Evolutionary conservation across 2,888 invertebrate species (phyloP).

Genomic region (Eretmocerus hayati): DNA sequence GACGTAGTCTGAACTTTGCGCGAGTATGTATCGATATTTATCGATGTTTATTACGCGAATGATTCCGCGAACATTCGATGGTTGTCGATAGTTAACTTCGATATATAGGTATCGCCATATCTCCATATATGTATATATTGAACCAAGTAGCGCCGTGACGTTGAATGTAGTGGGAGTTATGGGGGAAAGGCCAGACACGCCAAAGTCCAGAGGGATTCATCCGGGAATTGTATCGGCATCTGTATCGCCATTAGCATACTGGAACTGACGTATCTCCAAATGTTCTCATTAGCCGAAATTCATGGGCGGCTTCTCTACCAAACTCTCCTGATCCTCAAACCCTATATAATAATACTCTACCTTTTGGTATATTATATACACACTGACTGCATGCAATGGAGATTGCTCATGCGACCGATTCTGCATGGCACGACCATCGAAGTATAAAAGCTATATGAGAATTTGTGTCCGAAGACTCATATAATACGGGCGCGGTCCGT

Average conservation of each 20-base stretch:
- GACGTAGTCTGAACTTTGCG: too few species aligned
- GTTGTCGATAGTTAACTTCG: conserved; percentile 39
- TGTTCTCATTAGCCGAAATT: conserved; percentile 49
- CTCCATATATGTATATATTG: background rate
- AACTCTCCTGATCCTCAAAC: too few species aligned
- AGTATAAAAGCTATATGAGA: too few species aligned
- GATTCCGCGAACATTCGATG: conserved; percentile 22
- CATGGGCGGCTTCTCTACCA: conserved; percentile 45
- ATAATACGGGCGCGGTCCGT: background rate
- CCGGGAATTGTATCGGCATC: conserved; percentile 49
- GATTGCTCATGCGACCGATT: too few species aligned
- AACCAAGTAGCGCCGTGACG: too few species aligned
- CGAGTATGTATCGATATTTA: too few species aligned
- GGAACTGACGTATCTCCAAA: conserved; percentile 48
- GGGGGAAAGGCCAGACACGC: conserved; percentile 10
- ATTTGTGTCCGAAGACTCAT: background rate
- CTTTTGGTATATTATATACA: too few species aligned
- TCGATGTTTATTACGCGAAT: conserved; percentile 32
- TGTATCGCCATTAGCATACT: conserved; percentile 48
- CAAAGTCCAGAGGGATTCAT: conserved; percentile 38
- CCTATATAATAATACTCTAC: too few species aligned
- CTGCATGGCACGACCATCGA: too few species aligned
- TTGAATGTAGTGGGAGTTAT: too few species aligned
- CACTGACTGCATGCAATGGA: too few species aligned
- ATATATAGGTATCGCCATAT: too few species aligned